Base-by-base conservation (phyloP, 2,888 invertebrate species). In the Platerodrilus igneus region DNA sequence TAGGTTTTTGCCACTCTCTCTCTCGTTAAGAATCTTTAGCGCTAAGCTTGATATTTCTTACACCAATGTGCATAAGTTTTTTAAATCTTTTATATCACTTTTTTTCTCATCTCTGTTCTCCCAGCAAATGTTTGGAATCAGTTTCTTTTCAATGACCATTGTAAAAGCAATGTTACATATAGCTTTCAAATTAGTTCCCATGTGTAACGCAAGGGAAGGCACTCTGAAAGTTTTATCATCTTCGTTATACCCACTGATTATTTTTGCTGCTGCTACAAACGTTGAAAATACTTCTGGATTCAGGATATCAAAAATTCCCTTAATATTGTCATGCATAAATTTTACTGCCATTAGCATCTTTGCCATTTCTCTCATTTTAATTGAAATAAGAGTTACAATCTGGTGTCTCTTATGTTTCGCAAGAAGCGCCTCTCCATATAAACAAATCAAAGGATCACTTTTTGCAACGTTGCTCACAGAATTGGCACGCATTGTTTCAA, bases 21-120 rank as follows among this genome's bases (percentile, higher is more conserved):
- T 37, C 17, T 46, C 48, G 20, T 46, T 46, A 7, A 46, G 25
- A 7, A 6, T 26, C 40, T 48, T 45, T 20, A 48, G 20, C 9
- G 46, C 48, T 9, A 46, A 22, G 17, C 46, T 46, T 6, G 48
- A 42, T 16, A 42, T 9, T 40, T 48, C 45, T n/a, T n/a, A n/a
- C n/a, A n/a, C n/a, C n/a, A n/a, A n/a, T n/a, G n/a, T n/a, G n/a
- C n/a, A n/a, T n/a, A n/a, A n/a, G n/a, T n/a, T n/a, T n/a, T n/a
- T n/a, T n/a, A n/a, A n/a, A n/a, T n/a, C n/a, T n/a, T n/a, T n/a
- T n/a, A n/a, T n/a, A n/a, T n/a, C n/a, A n/a, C n/a, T n/a, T n/a
- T n/a, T n/a, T n/a, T n/a, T n/a, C n/a, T n/a, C n/a, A n/a, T 28
- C 25, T 18, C 21, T 26, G 8, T 38, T 16, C 8, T 32, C 13